Conservation (phyloP, 2,888 invertebrate genomes). For the Hipparchia semele region DNA sequence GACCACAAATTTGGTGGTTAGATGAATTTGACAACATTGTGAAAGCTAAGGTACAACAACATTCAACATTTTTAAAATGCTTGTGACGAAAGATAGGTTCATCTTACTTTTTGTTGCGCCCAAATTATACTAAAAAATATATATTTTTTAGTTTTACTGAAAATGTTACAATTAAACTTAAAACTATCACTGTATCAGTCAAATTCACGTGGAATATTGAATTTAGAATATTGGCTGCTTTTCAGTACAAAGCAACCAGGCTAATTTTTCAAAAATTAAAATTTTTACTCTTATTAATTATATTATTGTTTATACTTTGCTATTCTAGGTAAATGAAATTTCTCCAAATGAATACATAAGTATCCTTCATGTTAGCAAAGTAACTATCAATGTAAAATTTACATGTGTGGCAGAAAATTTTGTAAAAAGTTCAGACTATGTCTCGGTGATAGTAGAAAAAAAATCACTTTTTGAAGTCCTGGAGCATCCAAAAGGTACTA, state of each 20-base stretch:
- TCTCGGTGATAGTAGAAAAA: slow-evolving; percentile 44
- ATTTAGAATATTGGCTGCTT: too few species aligned
- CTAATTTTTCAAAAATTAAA: too few species aligned
- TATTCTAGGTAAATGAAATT: slow-evolving; percentile 44
- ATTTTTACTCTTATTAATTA: too few species aligned
- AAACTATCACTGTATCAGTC: too few species aligned
- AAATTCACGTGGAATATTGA: too few species aligned
- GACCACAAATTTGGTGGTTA: slow-evolving; percentile 55
- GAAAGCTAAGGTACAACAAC: background rate
- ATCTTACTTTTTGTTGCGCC: background rate
- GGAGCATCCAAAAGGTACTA: slow-evolving; percentile 8
- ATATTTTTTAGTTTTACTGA: background rate
- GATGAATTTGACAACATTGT: slow-evolving; percentile 37
- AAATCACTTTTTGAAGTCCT: slow-evolving; percentile 29
- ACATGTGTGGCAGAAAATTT: slow-evolving; percentile 54
- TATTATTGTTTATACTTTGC: slow-evolving; percentile 32
- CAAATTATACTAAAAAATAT: background rate
- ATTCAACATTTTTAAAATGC: background rate
- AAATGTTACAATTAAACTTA: too few species aligned
- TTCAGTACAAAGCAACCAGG: too few species aligned
- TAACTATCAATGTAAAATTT: slow-evolving; percentile 49
- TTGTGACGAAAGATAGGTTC: too few species aligned
- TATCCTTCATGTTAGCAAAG: slow-evolving; percentile 47
- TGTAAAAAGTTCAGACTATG: slow-evolving; percentile 38
- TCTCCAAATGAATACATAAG: slow-evolving; percentile 55